Evolutionary conservation across 2,113 vertebrate genomes (phyloP).

Genomic region (Procavia capensis): DNA sequence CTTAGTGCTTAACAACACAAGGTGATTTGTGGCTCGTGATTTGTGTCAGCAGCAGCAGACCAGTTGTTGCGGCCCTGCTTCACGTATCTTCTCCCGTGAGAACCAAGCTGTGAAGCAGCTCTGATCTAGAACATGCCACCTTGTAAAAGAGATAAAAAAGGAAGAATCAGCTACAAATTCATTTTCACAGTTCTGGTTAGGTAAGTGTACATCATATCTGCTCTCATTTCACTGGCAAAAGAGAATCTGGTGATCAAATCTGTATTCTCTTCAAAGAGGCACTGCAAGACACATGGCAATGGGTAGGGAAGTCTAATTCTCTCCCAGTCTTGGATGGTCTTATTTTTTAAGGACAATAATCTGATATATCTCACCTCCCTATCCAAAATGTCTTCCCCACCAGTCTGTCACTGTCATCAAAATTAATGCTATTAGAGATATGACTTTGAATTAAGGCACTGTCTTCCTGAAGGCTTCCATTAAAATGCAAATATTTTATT

Average conservation of each 20-base stretch:
- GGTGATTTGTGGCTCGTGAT: not conserved
- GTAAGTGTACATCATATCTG: not conserved
- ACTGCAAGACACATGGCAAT: not conserved
- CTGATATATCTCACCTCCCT: not conserved
- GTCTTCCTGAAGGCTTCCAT: not conserved
- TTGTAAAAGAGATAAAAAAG: not conserved
- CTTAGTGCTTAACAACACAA: not conserved
- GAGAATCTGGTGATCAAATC: not conserved
- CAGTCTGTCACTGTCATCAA: not conserved
- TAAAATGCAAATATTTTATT: not conserved
- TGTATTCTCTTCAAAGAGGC: not conserved
- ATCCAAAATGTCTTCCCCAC: no score
- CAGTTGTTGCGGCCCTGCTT: fast-evolving
- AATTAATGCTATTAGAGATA: not conserved
- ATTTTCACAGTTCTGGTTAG: no score
- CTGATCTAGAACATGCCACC: not conserved
- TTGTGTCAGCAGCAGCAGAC: not conserved
- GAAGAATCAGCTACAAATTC: not conserved
- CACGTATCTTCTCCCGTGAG: not conserved
- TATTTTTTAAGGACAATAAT: not conserved
- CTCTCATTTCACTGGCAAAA: not conserved
- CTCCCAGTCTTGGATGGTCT: not conserved
- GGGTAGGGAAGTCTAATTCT: no score
- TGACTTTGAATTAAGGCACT: not conserved
- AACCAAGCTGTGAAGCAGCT: not conserved